These are phyloP conservation scores for Rynchops niger DNA, from an alignment of 2,113 vertebrate genomes.

Conservation along the genomic window DNA sequence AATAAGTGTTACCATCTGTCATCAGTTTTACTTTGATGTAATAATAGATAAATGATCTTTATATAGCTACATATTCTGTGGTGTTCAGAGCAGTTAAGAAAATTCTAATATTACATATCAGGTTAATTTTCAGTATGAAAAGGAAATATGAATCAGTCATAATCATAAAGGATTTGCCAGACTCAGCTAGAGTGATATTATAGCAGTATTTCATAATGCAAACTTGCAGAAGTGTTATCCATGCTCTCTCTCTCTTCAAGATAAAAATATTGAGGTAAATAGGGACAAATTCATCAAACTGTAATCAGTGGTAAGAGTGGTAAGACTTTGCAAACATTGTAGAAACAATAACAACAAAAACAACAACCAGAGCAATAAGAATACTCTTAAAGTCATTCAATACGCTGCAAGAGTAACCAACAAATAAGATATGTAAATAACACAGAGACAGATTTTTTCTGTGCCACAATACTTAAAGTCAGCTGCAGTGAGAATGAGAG, in stretches of 20 bases:
- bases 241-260: not conserved
- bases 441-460: not conserved
- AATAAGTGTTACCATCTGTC: not conserved
- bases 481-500: accelerated
- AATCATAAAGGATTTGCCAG: not conserved
- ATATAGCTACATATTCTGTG: not conserved
- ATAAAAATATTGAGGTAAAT: not conserved
- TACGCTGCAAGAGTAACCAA: not conserved
- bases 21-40: not conserved
- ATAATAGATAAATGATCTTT: not conserved
- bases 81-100: not conserved
- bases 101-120: not conserved
- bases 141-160: not conserved
- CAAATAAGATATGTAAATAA: not conserved
- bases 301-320: not conserved
- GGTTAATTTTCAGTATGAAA: not conserved
- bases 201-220: not conserved
- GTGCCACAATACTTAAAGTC: not conserved
- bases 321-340: not conserved
- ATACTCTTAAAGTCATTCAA: not conserved
- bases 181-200: not conserved
- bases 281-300: not conserved
- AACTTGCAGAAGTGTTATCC: not conserved
- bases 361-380: not conserved
- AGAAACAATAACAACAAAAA: not conserved